These are phyloP conservation scores for Coenonympha glycerion DNA, from an alignment of 2,888 invertebrate species.

Conservation along the genomic window DNA sequence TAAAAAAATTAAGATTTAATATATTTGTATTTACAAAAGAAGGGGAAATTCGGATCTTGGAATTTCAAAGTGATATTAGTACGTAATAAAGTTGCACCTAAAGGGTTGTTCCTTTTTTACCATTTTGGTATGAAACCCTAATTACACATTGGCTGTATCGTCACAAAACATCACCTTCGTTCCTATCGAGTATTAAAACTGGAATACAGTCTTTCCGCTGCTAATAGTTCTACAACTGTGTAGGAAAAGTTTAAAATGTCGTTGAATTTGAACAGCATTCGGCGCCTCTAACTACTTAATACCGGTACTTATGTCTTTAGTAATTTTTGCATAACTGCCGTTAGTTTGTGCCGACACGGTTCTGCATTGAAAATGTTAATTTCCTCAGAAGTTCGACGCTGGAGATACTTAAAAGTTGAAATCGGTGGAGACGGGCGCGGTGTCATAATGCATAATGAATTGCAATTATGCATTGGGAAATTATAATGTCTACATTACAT, in stretches of 20 bases:
- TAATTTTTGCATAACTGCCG: constrained; percentile 10
- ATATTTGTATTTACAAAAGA: too few species aligned
- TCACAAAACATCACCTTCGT: too few species aligned
- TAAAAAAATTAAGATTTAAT: too few species aligned
- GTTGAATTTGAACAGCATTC: constrained; percentile 1
- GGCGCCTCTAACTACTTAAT: constrained; percentile 3
- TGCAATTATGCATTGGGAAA: neutral
- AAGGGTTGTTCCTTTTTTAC: too few species aligned
- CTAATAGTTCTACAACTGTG: too few species aligned
- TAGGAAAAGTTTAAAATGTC: constrained; percentile 5
- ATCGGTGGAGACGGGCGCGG: neutral
- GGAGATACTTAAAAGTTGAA: constrained; percentile 9
- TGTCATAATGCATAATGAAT: constrained; percentile 1
- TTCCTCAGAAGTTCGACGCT: constrained; percentile 1
- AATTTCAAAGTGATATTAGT: too few species aligned
- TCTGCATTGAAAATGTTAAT: constrained; percentile 18
- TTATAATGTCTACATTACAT: neutral
- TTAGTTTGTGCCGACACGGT: constrained; percentile 9
- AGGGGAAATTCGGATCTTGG: too few species aligned
- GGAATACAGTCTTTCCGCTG: too few species aligned
- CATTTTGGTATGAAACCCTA: too few species aligned
- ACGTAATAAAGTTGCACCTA: too few species aligned
- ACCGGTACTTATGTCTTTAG: constrained; percentile 7
- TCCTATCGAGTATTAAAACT: too few species aligned
- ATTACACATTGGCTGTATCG: too few species aligned